Base-by-base conservation (phyloP, 2,888 invertebrate species). In the Amblyjoppa proteus region DNA sequence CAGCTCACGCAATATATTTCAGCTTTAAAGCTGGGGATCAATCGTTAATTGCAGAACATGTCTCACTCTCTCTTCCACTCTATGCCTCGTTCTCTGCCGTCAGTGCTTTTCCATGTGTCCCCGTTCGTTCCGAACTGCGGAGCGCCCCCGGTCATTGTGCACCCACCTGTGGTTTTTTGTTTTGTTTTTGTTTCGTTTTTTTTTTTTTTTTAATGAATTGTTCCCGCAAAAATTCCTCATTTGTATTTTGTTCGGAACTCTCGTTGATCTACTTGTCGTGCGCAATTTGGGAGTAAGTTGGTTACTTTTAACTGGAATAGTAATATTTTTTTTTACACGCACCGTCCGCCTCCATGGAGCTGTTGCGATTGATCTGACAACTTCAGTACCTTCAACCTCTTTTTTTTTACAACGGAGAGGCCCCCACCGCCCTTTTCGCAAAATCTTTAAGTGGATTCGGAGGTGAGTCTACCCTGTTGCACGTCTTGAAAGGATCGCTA, bases 11-110 rank as follows among this genome's bases (percentile, higher is more conserved):
- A 25, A 31, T 69, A 56, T 69, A 41, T 58, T 81, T 77, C 20
- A 84, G 34, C 58, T 28, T 45, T 58, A 51, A 73, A 81, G 58
- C 11, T 51, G 13, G 31, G 71, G 5, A 76, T 69, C 56, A n/a
- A 58, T 41, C 34, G n/a, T 71, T 70, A 64, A 70, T 76, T 81
- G 70, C 64, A 51, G 20, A 71, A 76, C 68, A 69, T 45, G 31
- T 69, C 38, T 41, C 25, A n/a, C 16, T 61, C n/a, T 16, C 53
- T 53, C 53, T 6, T 20, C 2, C 7, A 16, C 53, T n/a, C n/a
- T 20, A 31, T 61, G 51, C 28, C 69, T 45, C 56, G 45, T 64
- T 73, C 58, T 25, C 20, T 49, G 73, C 45, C 41, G n/a, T 56
- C 58, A 11, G 58, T 25, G 53, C 66, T 56, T 53, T 45, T 34